Conservation (phyloP, 2,113 vertebrate species). For the Zingel zingel region DNA sequence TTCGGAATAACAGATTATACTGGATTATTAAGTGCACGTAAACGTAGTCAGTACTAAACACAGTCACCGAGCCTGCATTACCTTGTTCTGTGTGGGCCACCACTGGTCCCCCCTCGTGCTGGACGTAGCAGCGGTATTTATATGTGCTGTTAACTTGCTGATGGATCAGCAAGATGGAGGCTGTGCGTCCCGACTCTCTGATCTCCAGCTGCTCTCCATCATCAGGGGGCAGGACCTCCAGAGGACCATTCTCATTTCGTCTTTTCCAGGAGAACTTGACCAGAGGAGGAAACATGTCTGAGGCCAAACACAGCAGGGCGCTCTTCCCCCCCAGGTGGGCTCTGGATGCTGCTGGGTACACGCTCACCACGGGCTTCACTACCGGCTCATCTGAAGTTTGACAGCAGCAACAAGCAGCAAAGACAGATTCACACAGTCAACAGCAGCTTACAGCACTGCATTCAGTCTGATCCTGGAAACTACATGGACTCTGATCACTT, state of each 20-base stretch:
- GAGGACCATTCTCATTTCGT: neutral
- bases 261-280: conserved; percentile 54
- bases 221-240: neutral
- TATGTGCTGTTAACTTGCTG: too few relatives aligned
- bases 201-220: conserved; percentile 14
- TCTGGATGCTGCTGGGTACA: conserved; percentile 38
- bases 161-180: conserved; percentile 20
- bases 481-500: neutral
- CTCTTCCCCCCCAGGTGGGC: conserved; percentile 20
- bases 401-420: neutral
- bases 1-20: too few relatives aligned
- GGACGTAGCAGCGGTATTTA: conserved; percentile 26
- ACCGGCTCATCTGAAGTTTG: neutral
- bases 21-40: too few relatives aligned
- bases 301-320: conserved; percentile 50
- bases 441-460: conserved; percentile 5
- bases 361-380: conserved; percentile 38
- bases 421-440: neutral
- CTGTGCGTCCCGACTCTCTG: neutral
- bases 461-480: conserved; percentile 1
- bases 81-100: neutral
- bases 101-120: conserved; percentile 6
- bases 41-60: too few relatives aligned
- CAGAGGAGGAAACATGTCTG: conserved; percentile 48
- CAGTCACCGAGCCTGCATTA: too few relatives aligned